Evolutionary conservation across 2,113 vertebrate genomes (phyloP), one percentile per base, ranked within the genome.

Genomic region (Xiphophorus couchianus): DNA sequence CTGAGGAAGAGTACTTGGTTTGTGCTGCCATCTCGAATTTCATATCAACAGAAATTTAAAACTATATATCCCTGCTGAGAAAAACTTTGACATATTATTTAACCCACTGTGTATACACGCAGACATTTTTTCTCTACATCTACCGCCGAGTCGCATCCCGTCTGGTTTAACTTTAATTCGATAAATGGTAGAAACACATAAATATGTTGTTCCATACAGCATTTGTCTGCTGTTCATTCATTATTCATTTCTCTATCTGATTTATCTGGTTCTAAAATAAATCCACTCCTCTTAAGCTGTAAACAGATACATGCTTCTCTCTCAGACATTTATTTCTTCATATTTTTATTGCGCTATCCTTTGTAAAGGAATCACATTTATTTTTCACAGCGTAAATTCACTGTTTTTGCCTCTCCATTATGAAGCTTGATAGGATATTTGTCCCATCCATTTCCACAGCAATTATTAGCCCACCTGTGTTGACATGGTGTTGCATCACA

Each of bases 201-300:
- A 67, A 83, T 85, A 80, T 76, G 73, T 78, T 84, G 35, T 74
- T 83, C 73, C 71, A 82, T 78, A 63, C 8, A 19, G 27, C 71
- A 37, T 80, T 70, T 84, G 54, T 87, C 78, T 76, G 48, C 82
- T 82, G 66, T 77, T 74, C 81, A 87, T 92, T 81, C 73, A 89
- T 91, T 88, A 90, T 90, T 81, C 73, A 91, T 77, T 19, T 15
- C 39, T 29, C 14, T 76, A 74, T 85, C 82, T 85, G 54, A 69
- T 86, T 86, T 88, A 86, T 92, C 81, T 58, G 30, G 77, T 73
- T 87, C 80, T 30, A 80, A 85, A 74, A 85, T 76, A 79, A 84
- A 84, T 72, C 48, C 73, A 87, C 76, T 88, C 68, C 76, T 78
- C 81, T 86, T 70, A 37, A 75, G 84, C 69, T 80, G 81, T 86